These are phyloP conservation scores for Zosterops japonicus DNA, from an alignment of 2,113 vertebrate species.

Conservation along the genomic window DNA sequence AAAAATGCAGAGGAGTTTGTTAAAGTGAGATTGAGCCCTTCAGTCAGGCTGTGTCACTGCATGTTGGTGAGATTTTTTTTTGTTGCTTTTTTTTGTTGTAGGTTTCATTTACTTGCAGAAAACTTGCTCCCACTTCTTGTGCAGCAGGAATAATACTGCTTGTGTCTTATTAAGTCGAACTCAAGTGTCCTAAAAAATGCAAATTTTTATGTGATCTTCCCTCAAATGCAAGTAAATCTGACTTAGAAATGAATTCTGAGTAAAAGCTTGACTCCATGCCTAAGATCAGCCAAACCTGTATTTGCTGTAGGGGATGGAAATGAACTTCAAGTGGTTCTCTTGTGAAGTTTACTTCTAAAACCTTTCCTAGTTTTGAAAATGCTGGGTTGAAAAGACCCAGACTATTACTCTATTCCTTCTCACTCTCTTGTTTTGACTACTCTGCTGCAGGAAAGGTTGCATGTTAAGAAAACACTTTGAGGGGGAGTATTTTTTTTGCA, in stretches of 20 bases:
- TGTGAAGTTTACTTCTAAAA: constrained; percentile 32
- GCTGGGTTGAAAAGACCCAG: not conserved
- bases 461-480: not conserved
- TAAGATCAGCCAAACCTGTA: not conserved
- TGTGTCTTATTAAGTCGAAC: constrained; percentile 71
- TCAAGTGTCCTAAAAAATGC: constrained; percentile 67
- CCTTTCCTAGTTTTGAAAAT: not conserved
- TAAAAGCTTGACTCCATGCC: not conserved
- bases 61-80: not conserved
- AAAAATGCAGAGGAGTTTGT: constrained; percentile 63
- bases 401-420: not conserved
- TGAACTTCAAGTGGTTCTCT: not conserved
- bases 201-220: constrained; percentile 57
- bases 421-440: not conserved
- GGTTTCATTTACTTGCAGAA: constrained; percentile 30
- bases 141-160: constrained; percentile 67
- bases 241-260: not conserved
- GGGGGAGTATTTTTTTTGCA: not conserved
- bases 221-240: constrained; percentile 20
- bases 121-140: not conserved
- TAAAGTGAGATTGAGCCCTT: constrained; percentile 49
- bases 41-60: not conserved
- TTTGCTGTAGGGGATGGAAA: constrained; percentile 30
- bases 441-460: not conserved
- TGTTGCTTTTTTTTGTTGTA: not conserved